phyloP scores from a whole-genome alignment of 2,797 vertebrate genomes.

The Ptychobarbus kaznakovi region DNA sequence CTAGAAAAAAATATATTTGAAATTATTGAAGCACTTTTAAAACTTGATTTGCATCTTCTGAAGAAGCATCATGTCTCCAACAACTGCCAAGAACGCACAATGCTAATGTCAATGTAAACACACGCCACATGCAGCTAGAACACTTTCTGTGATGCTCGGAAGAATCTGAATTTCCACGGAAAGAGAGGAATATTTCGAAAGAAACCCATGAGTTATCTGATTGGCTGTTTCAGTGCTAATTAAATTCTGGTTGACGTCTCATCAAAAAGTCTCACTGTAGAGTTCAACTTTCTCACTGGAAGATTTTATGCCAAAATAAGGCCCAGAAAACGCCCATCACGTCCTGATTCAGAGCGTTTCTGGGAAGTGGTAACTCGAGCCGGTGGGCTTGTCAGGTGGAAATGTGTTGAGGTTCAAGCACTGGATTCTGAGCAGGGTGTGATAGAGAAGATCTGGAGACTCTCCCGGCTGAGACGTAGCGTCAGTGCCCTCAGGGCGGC shows the following conservation, averaged over 20 bases:
- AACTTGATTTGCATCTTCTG: not conserved
- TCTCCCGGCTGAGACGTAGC: not conserved
- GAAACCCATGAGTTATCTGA: not conserved
- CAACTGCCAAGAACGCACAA: not conserved
- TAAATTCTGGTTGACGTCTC: not conserved
- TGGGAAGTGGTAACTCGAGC: not conserved
- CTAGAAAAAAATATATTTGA: not conserved
- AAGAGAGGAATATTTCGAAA: not conserved
- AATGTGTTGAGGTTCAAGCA: not conserved
- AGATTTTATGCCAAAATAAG: not conserved
- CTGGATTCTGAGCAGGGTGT: not conserved
- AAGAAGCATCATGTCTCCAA: not conserved
- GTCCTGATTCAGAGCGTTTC: not conserved
- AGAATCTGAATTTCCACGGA: not conserved
- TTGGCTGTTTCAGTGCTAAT: not conserved
- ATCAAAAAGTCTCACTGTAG: not conserved
- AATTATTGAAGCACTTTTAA: not conserved
- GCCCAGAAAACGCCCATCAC: not conserved
- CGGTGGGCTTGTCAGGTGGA: constrained; percentile 11
- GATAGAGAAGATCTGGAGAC: not conserved
- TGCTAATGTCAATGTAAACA: constrained; percentile 10
- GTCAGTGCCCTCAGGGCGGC: not conserved
- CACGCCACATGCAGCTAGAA: not conserved
- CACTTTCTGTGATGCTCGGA: not conserved
- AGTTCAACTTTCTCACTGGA: not conserved